These are phyloP conservation scores for Craterocephalus amniculus DNA, from an alignment of 2,797 vertebrate genomes.

Conservation along the genomic window DNA sequence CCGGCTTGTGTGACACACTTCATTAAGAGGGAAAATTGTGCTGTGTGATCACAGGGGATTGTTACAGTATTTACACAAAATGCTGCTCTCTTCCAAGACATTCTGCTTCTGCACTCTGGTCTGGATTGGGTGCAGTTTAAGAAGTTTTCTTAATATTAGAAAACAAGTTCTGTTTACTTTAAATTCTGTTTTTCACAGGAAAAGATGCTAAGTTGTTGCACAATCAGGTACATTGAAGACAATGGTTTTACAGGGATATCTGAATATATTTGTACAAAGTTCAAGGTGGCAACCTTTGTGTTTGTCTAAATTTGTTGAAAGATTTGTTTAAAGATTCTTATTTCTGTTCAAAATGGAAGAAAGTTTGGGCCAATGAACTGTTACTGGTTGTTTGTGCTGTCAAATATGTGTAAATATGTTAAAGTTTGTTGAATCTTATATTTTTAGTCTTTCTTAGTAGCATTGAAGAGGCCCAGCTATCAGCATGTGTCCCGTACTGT, in stretches of 20 bases:
- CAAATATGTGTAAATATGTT: conserved; percentile 3
- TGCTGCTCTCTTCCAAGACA: conserved; percentile 26
- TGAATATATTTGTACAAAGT: conserved; percentile 1
- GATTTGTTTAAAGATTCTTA: background rate
- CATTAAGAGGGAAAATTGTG: conserved; percentile 79
- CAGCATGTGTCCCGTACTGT: background rate
- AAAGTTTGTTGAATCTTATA: conserved; percentile 2
- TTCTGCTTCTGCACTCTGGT: conserved; percentile 1
- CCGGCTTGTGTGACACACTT: conserved; percentile 72
- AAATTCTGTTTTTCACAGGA: conserved; percentile 1
- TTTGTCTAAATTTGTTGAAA: too few species aligned
- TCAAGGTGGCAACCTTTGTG: background rate
- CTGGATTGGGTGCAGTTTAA: background rate
- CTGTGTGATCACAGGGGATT: conserved; percentile 68
- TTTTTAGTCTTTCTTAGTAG: conserved; percentile 1
- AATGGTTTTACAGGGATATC: conserved; percentile 3
- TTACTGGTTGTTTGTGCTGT: background rate
- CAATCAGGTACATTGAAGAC: background rate
- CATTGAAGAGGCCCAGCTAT: background rate
- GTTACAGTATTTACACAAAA: conserved; percentile 66
- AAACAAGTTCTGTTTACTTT: background rate
- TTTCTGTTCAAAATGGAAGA: background rate
- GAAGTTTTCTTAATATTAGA: background rate
- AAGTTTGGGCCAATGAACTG: background rate
- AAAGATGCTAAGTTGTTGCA: background rate